Evolutionary conservation across 2,888 invertebrate species (phyloP).

Genomic region (Sericinus montela): DNA sequence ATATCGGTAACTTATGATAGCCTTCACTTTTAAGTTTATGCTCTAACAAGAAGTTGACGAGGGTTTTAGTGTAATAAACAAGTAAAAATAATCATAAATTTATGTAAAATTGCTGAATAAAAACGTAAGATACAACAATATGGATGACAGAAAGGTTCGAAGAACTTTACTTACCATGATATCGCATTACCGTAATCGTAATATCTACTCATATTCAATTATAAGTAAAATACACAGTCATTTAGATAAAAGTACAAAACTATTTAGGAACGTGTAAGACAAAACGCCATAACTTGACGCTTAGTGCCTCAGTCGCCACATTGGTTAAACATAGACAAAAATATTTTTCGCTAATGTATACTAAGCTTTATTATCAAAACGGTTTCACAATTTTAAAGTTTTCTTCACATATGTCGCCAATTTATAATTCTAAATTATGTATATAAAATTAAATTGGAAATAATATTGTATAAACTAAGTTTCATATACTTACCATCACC

Average conservation of each 20-base stretch:
- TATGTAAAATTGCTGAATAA: conserved; percentile 28
- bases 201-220: conserved; percentile 75
- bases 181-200: conserved; percentile 76
- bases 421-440: no score
- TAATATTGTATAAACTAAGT: no score
- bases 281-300: conserved; percentile 71
- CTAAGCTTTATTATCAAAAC: conserved; percentile 26
- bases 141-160: conserved; percentile 54
- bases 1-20: background rate
- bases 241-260: conserved; percentile 46
- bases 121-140: conserved; percentile 67
- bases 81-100: conserved; percentile 21
- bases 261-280: conserved; percentile 53
- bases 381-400: background rate
- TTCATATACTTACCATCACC: background rate
- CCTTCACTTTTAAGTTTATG: no score
- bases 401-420: background rate
- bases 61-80: background rate
- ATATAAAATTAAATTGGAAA: background rate
- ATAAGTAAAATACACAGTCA: conserved; percentile 52
- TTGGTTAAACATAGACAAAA: conserved; percentile 70
- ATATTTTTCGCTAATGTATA: conserved; percentile 29
- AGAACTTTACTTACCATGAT: conserved; percentile 70
- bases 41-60: background rate
- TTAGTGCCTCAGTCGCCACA: conserved; percentile 56